Percentiles rank a stretch among this genome's conserved stretches.
These are phyloP conservation scores for Xanthia icteritia DNA, from an alignment of 2,888 invertebrate genomes.

Conservation along the genomic window DNA sequence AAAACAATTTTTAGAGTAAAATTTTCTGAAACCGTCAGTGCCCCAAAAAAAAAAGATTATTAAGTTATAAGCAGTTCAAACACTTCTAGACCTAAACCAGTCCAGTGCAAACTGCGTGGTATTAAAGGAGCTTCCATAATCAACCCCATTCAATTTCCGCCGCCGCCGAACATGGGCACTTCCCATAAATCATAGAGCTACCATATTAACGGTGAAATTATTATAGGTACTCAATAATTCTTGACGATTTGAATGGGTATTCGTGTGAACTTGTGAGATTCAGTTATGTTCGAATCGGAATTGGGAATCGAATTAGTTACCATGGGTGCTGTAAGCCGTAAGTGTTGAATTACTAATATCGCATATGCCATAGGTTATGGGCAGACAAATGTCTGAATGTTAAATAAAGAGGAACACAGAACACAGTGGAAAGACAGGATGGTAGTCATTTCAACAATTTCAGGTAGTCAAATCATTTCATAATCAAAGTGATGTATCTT, in stretches of 20 bases:
- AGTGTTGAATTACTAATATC: background rate
- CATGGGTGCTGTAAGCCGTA: background rate
- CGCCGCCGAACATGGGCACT: constrained; percentile 60
- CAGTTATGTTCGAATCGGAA: background rate
- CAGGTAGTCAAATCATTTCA: too few species aligned
- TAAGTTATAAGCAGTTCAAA: background rate
- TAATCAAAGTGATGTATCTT: background rate
- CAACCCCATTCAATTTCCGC: constrained; percentile 65
- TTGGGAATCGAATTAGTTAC: background rate
- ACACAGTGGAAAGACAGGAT: too few species aligned
- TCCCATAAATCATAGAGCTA: constrained; percentile 63
- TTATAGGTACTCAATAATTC: constrained; percentile 54
- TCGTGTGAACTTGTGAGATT: constrained; percentile 36
- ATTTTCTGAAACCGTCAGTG: background rate
- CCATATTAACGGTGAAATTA: constrained; percentile 63
- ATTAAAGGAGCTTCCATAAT: constrained; percentile 58
- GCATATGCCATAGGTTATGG: background rate
- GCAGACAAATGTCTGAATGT: background rate
- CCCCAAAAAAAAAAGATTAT: background rate
- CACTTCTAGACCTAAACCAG: constrained; percentile 2
- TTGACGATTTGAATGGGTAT: constrained; percentile 45
- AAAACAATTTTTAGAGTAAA: too few species aligned
- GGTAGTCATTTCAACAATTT: background rate
- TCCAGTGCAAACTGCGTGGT: constrained; percentile 47
- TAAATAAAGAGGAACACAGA: background rate